Percentiles rank a stretch among this genome's conserved stretches.
Conservation (phyloP, 2,797 vertebrate species). For the Rhabdophis nuchalis region DNA sequence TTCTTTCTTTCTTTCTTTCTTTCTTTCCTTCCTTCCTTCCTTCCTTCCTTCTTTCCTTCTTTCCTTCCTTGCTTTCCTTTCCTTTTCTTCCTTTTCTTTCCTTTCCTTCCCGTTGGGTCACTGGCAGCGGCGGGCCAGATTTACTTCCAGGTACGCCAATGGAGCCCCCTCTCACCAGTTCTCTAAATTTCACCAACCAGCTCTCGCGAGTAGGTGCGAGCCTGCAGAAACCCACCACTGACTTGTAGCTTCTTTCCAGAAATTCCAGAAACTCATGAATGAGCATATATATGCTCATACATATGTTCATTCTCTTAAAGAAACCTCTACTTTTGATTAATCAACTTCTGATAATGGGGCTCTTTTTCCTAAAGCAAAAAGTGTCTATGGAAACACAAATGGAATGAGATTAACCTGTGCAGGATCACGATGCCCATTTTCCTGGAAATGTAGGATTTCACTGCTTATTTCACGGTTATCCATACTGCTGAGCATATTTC, state of each 20-base stretch:
- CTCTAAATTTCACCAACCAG: no score
- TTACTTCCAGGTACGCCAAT: no score
- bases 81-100: no score
- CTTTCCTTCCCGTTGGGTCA: no score
- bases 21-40: no score
- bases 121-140: no score
- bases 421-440: constrained; percentile 26
- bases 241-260: not conserved
- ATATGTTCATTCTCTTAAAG: not conserved
- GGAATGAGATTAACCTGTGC: constrained; percentile 31
- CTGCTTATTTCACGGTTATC: constrained; percentile 31
- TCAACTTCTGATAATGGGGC: constrained; percentile 23
- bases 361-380: constrained; percentile 40
- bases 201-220: no score
- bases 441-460: not conserved
- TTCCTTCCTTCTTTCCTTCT: no score
- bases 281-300: not conserved
- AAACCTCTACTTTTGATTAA: constrained; percentile 36
- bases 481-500: constrained; percentile 25
- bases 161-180: no score
- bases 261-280: not conserved
- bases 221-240: no score
- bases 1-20: no score
- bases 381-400: constrained; percentile 26
- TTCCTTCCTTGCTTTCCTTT: no score